Evolutionary conservation across 2,888 invertebrate species (phyloP), one percentile per base, ranked within the genome.

Genomic region (Rhagonycha lutea): DNA sequence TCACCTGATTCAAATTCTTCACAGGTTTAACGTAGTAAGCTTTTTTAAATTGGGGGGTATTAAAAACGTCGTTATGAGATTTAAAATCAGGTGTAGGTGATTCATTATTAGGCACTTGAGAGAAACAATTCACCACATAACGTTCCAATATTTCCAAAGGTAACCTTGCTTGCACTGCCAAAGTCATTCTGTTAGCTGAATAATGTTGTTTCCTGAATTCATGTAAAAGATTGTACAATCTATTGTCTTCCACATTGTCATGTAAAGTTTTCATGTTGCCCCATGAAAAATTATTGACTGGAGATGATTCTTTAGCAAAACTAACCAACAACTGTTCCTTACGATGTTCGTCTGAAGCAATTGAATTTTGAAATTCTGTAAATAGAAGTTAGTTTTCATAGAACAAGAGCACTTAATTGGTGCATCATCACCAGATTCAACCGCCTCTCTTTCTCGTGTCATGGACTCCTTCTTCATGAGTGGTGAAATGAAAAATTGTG

Each of bases 221-320:
- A 81, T 95, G 94, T 7, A 96, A 90, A 2, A 91, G 89, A 28
- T 90, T 86, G 83, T 96, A 92, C 2, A 97, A 88, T 61, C 89
- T 89, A 61, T 93, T 92, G 79, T 94, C 94, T 11, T 90, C 87
- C 18, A 94, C 89, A 78, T 90, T 90, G 12, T 94, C 94, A 61
- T 91, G 90, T 10, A 96, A 87, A 0, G 95, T 95, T 79, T 90
- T 89, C 72, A 93, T 88, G 88, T 96, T 96, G 80, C 97, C 98
- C 95, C 96, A 96, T 12, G 93, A 90, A 86, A 98, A 98, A 65
- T 93, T 94, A 29, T 91, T 86, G n/a, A 91, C 93, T 0, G 95
- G 97, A 84, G 94, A 95, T 1, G 90, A 91, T 4, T 88, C 86
- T 47, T 91, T 91, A 70, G 95, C 94, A 75, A 95, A 87, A 78